These are phyloP conservation scores for Pangasius sanitwongsei DNA, from an alignment of 2,797 vertebrate genomes.

Conservation along the genomic window DNA sequence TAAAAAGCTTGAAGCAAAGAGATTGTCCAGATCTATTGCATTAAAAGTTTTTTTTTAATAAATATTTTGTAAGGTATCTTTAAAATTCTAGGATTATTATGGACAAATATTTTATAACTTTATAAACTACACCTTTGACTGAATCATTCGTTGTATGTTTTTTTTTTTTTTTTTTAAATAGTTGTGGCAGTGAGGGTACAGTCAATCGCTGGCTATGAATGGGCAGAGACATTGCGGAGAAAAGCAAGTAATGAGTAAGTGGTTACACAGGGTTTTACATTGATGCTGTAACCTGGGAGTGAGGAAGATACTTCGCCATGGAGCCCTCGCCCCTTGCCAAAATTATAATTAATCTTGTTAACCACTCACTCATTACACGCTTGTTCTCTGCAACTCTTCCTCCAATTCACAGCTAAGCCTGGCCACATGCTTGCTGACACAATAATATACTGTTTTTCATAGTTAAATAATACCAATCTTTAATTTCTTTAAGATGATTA, in stretches of 20 bases:
- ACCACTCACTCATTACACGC: neutral
- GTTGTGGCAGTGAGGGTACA: neutral
- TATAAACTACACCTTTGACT: neutral
- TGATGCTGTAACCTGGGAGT: neutral
- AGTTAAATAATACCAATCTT: neutral
- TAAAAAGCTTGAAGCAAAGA: neutral
- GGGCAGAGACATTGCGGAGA: neutral
- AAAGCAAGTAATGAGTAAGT: neutral
- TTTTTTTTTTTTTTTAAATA: neutral
- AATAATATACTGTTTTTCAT: neutral
- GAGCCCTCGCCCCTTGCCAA: neutral
- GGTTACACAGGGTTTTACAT: neutral
- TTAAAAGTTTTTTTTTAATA: neutral
- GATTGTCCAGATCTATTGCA: neutral
- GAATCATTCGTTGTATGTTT: neutral
- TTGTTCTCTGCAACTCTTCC: neutral
- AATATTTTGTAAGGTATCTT: neutral
- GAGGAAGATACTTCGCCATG: neutral
- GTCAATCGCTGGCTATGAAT: neutral
- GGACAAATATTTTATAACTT: neutral
- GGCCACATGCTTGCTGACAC: neutral
- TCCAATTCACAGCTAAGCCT: neutral
- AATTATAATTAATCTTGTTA: neutral
- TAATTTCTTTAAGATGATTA: neutral
- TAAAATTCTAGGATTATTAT: neutral